These are phyloP conservation scores for Orchestia grillus DNA, from an alignment of 1,140 invertebrate genomes.

Conservation along the genomic window DNA sequence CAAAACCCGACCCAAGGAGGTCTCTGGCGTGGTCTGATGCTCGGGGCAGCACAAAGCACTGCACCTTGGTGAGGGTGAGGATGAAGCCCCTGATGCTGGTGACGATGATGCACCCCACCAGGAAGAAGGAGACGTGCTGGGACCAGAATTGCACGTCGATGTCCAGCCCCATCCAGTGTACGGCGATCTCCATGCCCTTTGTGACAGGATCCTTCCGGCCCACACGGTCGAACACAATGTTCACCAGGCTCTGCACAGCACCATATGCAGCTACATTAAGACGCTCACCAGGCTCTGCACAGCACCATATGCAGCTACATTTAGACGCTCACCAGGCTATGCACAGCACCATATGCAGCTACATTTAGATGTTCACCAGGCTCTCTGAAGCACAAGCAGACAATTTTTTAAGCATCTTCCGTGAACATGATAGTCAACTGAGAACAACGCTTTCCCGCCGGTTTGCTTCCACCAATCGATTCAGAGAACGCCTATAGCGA, in stretches of 20 bases:
- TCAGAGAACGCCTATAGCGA: too few relatives aligned
- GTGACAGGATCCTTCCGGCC: slow-evolving; percentile 99
- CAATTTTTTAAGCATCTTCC: too few relatives aligned
- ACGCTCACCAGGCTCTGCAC: background rate
- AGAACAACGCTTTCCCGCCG: too few relatives aligned
- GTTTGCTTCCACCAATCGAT: too few relatives aligned
- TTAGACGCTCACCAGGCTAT: background rate
- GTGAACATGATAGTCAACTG: too few relatives aligned
- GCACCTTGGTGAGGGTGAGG: slow-evolving; percentile 96
- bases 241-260: slow-evolving; percentile 86
- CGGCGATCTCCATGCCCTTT: slow-evolving; percentile 92
- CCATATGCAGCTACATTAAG: background rate
- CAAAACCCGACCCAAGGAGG: too few relatives aligned
- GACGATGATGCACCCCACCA: slow-evolving; percentile 97
- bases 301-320: background rate
- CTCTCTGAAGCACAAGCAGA: background rate
- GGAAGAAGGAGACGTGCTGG: slow-evolving; percentile 96
- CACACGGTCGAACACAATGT: slow-evolving; percentile 99
- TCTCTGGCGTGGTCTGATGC: background rate
- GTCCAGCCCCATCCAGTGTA: slow-evolving; percentile 96
- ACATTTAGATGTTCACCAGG: background rate
- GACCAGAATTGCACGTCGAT: slow-evolving; percentile 99
- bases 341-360: background rate
- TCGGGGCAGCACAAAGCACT: slow-evolving; percentile 55
- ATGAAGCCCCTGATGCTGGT: slow-evolving; percentile 97